Evolutionary conservation across 2,888 invertebrate genomes (phyloP).

Genomic region (Polymixis flavicincta): DNA sequence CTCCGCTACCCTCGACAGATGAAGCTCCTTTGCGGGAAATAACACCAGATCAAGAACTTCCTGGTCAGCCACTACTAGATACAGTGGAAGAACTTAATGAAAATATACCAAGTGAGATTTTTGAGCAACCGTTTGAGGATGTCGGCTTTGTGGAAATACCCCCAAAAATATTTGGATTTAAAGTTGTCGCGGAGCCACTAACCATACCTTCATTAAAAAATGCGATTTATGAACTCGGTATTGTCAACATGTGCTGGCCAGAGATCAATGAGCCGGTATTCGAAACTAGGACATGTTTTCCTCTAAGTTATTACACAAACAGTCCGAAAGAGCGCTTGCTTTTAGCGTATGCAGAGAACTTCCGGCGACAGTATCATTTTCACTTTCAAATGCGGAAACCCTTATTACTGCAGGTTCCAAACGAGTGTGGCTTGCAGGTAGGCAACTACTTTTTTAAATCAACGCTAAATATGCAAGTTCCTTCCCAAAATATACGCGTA

Average conservation of each 20-base stretch:
- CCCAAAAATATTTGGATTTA: conserved; percentile 82
- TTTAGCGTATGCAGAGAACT: conserved; percentile 94
- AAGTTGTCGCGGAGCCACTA: conserved; percentile 80
- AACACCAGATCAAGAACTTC: conserved; percentile 72
- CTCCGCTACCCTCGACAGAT: conserved; percentile 6
- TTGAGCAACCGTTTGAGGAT: conserved; percentile 79
- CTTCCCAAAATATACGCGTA: not conserved
- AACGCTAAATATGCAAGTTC: conserved; percentile 15
- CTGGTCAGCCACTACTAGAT: conserved; percentile 74
- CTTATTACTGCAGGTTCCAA: conserved; percentile 93
- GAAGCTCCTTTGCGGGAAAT: conserved; percentile 66
- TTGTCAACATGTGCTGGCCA: conserved; percentile 92
- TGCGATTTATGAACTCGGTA: conserved; percentile 91
- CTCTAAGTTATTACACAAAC: conserved; percentile 92
- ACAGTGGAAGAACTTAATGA: conserved; percentile 86
- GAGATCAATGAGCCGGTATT: conserved; percentile 89
- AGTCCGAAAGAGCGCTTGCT: conserved; percentile 93
- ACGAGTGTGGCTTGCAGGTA: conserved; percentile 95
- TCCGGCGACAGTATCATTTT: conserved; percentile 92
- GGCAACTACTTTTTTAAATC: conserved; percentile 83
- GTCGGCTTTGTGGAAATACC: conserved; percentile 79
- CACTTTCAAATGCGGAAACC: conserved; percentile 91
- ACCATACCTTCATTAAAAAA: conserved; percentile 90
- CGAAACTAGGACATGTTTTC: conserved; percentile 91
- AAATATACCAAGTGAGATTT: conserved; percentile 76